Evolutionary conservation across 1,140 invertebrate genomes (phyloP), one percentile per base, ranked within the genome.

Genomic region (Lepidotrigona ventralis): DNA sequence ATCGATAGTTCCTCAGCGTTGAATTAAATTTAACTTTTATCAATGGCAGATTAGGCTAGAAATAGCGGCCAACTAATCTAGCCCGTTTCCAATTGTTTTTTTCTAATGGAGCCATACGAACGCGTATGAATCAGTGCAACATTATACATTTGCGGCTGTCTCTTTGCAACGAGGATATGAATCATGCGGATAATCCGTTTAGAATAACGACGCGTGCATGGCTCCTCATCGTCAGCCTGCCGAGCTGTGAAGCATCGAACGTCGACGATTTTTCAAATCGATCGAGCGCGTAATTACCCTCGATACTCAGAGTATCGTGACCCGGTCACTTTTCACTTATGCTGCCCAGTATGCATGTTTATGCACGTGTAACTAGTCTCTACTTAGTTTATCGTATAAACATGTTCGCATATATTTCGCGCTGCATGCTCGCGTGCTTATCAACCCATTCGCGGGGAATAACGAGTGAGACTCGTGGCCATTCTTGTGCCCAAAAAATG

Each of bases 251-350:
- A 46, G 66, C 46, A 39, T 53, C 33, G 46, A 68, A 60, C 54
- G 26, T 84, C 70, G 68, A 79, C 26, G 39, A 71, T 60, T 78
- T 81, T 68, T 81, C 58, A 83, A 76, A 81, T 84, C 58, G 85
- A 85, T 79, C 75, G 71, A 26, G n/a, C 54, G 33, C 60, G 14
- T 79, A 76, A 85, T 87, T 81, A 60, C 79, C 33, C 39, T 53
- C 60, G 79, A 83, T 83, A 83, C 21, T 60, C 66, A 39, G 26
- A 53, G 23, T 69, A 23, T 51, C 64, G 51, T 80, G 80, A 85
- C 86, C 84, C 29, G 66, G 68, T 81, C 72, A 83, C 84, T 83
- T 79, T 78, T 87, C 68, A 58, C 64, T 79, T 79, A 63, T 63
- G 46, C 68, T 51, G 46, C 23, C 70, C 58, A 33, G 56, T 54